These are phyloP conservation scores for Chrysogorgia sp. DNA, from an alignment of 92 coral and sea anemone species.

Conservation along the genomic window DNA sequence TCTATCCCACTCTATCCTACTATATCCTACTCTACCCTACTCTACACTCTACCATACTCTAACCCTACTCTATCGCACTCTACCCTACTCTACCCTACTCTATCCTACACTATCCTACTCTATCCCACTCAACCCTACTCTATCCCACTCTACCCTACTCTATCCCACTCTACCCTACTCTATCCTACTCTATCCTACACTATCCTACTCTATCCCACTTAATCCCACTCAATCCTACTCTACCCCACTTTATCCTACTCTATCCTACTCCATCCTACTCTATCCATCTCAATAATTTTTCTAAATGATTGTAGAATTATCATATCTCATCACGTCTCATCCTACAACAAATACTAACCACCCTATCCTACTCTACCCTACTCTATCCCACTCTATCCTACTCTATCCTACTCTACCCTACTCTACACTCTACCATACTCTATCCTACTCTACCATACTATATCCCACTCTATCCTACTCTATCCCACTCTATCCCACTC, in stretches of 20 bases:
- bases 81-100: background rate
- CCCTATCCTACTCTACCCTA: background rate
- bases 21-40: too few relatives aligned
- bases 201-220: background rate
- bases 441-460: background rate
- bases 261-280: background rate
- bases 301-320: background rate
- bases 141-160: background rate
- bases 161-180: background rate
- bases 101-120: background rate
- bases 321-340: background rate
- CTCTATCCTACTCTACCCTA: background rate
- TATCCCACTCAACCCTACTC: background rate
- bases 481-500: too few relatives aligned
- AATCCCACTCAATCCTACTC: background rate
- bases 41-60: background rate
- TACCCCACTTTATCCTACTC: background rate
- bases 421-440: background rate
- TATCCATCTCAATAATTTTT: background rate
- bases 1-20: background rate
- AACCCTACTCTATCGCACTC: background rate
- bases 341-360: background rate
- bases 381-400: background rate
- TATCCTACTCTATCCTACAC: background rate
- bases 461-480: background rate